These are phyloP conservation scores for Protobothrops flavoviridis DNA, from an alignment of 2,113 vertebrate species.

Conservation along the genomic window DNA sequence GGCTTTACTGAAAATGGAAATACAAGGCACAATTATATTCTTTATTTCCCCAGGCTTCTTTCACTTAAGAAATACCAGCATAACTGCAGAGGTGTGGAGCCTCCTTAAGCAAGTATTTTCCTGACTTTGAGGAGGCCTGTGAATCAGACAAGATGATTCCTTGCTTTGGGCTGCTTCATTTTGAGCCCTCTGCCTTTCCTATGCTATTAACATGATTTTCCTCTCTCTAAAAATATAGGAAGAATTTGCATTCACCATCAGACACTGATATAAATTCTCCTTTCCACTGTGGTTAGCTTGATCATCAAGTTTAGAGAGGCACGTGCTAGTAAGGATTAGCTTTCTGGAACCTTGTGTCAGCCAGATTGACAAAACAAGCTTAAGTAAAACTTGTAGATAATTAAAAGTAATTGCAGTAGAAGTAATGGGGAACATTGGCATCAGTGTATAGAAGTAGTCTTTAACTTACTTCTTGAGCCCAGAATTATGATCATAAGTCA, in stretches of 20 bases:
- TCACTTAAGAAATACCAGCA: not conserved
- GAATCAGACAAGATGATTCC: not conserved
- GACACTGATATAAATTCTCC: not conserved
- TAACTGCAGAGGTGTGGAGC: not conserved
- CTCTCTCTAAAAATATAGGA: not conserved
- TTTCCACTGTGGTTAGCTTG: not conserved
- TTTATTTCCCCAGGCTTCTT: fast-evolving
- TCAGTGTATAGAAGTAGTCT: not conserved
- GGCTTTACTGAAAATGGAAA: not conserved
- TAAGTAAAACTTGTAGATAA: not conserved
- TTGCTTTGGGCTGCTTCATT: not conserved
- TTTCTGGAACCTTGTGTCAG: not conserved
- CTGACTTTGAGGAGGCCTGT: not conserved
- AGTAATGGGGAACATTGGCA: not conserved
- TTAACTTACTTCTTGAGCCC: not conserved
- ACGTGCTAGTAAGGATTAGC: not conserved
- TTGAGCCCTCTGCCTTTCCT: too few species aligned
- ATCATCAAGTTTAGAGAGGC: not conserved
- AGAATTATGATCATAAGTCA: not conserved
- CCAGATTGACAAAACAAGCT: not conserved
- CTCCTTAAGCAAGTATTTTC: not conserved
- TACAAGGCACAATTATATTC: not conserved
- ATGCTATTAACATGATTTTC: not conserved
- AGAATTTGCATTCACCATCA: not conserved
- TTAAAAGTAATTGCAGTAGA: not conserved